Percentiles rank a stretch among this genome's conserved stretches.
Evolutionary conservation across 2,888 invertebrate species (phyloP).

Genomic region (Bellardia bayeri): DNA sequence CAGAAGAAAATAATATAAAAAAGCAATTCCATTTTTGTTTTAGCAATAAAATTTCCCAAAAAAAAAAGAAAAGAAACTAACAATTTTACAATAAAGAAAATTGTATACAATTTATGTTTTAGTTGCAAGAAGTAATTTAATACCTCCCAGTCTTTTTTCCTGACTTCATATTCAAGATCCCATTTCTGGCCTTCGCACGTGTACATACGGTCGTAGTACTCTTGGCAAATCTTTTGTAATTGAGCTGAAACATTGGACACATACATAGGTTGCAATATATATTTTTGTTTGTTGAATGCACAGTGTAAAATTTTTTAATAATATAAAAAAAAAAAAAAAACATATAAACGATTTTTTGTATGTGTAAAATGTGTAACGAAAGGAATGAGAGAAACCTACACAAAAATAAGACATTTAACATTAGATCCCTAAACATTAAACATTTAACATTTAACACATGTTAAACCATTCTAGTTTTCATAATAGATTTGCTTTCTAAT

Average conservation of each 20-base stretch:
- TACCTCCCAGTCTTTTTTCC: conserved; percentile 99
- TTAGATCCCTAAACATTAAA: conserved; percentile 31
- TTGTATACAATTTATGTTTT: conserved; percentile 68
- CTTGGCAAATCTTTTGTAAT: conserved; percentile 97
- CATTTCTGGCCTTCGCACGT: conserved; percentile 99
- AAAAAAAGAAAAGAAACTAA: conserved; percentile 42
- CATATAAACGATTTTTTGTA: conserved; percentile 65
- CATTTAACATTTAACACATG: conserved; percentile 30
- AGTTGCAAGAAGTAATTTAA: conserved; percentile 84
- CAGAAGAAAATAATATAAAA: conserved; percentile 23
- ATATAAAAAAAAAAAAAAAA: conserved; percentile 10
- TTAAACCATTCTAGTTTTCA: conserved; percentile 1
- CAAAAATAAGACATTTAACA: not conserved
- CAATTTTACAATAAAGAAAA: conserved; percentile 52
- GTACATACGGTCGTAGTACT: conserved; percentile 98
- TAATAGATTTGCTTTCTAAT: conserved; percentile 59
- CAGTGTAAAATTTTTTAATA: not conserved
- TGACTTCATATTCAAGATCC: conserved; percentile 99
- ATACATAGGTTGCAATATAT: conserved; percentile 31
- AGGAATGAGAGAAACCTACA: conserved; percentile 27
- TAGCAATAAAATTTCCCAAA: conserved; percentile 53
- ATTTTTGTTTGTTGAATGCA: not conserved
- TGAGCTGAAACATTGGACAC: conserved; percentile 83
- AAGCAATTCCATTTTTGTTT: conserved; percentile 50
- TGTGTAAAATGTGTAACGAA: conserved; percentile 63